Evolutionary conservation across 2,113 vertebrate species (phyloP).

Genomic region (Callocephalon fimbriatum): DNA sequence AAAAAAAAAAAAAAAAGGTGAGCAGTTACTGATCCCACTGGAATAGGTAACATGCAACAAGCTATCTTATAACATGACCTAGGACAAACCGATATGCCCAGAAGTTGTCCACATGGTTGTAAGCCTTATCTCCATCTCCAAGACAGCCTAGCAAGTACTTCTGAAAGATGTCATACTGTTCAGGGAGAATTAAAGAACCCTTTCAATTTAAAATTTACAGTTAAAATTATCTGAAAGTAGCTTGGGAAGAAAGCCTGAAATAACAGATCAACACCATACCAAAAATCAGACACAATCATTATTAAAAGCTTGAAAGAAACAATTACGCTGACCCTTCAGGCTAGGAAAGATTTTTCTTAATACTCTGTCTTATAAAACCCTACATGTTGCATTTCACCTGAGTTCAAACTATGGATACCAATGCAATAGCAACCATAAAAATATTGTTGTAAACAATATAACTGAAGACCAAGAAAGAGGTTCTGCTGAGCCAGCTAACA

Average conservation of each 20-base stretch:
- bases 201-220: background rate
- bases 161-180: background rate
- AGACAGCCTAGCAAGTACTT: background rate
- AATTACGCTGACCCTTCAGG: background rate
- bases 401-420: background rate
- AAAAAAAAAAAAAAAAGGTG: background rate
- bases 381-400: background rate
- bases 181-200: background rate
- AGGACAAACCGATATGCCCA: background rate
- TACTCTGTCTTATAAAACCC: background rate
- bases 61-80: background rate
- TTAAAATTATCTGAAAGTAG: background rate
- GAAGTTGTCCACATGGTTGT: background rate
- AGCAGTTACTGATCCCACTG: background rate
- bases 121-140: background rate
- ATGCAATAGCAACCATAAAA: background rate
- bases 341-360: background rate
- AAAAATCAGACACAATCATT: background rate
- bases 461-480: background rate
- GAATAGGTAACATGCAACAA: background rate
- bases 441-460: background rate
- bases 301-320: background rate
- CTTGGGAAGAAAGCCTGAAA: background rate
- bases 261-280: background rate
- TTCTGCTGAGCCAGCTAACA: background rate